A percentile compares a stretch with the other conserved stretches of the same genome.
phyloP scores from a whole-genome alignment of 2,113 vertebrate species.

The Nettapus auritus region DNA sequence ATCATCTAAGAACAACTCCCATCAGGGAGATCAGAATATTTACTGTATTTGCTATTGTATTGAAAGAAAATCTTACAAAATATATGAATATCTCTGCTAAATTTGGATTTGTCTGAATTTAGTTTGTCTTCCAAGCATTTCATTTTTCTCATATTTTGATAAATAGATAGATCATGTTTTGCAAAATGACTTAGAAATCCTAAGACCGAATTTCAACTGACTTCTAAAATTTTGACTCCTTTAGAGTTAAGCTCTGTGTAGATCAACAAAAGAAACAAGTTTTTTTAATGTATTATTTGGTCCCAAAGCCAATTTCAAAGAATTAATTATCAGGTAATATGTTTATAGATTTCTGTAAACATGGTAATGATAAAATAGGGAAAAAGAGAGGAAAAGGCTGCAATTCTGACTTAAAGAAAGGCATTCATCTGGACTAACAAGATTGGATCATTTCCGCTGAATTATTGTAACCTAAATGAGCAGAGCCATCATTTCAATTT shows the following conservation, averaged over 20 bases:
- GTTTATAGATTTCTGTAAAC: not conserved
- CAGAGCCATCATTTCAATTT: not conserved
- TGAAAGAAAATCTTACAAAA: fast-evolving
- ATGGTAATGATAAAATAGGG: not conserved
- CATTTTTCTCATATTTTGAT: not conserved
- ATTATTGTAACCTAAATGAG: not conserved
- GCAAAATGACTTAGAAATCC: not conserved
- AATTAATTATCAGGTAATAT: not conserved
- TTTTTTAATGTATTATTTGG: not conserved
- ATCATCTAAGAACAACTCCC: not conserved
- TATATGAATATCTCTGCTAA: not conserved
- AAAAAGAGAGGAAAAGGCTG: not conserved
- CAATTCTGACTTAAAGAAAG: not conserved
- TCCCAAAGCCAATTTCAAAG: not conserved
- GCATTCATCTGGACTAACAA: not conserved
- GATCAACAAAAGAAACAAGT: not conserved
- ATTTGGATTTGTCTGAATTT: not conserved
- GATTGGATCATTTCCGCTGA: not conserved
- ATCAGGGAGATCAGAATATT: not conserved
- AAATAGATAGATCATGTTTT: not conserved
- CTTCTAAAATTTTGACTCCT: not conserved
- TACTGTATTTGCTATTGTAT: not conserved
- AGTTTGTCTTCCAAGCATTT: not conserved
- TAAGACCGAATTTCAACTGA: not conserved
- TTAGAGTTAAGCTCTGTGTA: not conserved